phyloP scores from a whole-genome alignment of 2,113 vertebrate genomes.

The Leptobrachium leishanense region DNA sequence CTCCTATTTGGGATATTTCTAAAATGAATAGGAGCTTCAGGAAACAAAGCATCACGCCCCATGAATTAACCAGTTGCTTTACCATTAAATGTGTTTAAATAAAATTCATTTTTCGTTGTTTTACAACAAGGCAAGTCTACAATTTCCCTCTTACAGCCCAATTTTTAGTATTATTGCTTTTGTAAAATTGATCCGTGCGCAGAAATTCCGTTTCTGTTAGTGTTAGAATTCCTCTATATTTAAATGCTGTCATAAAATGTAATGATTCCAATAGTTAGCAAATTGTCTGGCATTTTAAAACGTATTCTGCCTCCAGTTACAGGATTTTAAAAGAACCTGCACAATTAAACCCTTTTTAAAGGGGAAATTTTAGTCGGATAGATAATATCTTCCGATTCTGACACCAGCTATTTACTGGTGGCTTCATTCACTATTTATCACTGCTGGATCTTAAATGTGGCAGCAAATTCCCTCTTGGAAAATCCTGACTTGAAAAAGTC shows the following conservation, averaged over 20 bases:
- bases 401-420: too few relatives aligned
- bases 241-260: neutral
- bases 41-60: constrained; percentile 36
- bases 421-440: too few relatives aligned
- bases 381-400: too few relatives aligned
- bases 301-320: too few relatives aligned
- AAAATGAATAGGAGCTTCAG: constrained; percentile 46
- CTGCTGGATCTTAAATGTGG: too few relatives aligned
- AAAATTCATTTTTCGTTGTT: constrained; percentile 9
- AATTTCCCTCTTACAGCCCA: neutral
- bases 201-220: neutral
- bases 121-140: constrained; percentile 4
- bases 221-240: neutral
- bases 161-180: neutral
- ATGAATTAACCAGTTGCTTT: constrained; percentile 35
- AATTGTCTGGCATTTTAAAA: constrained; percentile 2
- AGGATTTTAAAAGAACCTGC: too few relatives aligned
- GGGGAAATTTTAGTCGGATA: too few relatives aligned
- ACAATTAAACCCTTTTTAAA: too few relatives aligned
- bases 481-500: too few relatives aligned
- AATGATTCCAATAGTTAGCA: neutral
- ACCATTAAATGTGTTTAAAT: constrained; percentile 1
- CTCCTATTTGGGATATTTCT: constrained; percentile 38
- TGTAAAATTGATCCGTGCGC: constrained; percentile 4
- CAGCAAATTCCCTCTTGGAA: too few relatives aligned